Conservation (phyloP, 1,140 invertebrate species). For the Cyclina sinensis region DNA sequence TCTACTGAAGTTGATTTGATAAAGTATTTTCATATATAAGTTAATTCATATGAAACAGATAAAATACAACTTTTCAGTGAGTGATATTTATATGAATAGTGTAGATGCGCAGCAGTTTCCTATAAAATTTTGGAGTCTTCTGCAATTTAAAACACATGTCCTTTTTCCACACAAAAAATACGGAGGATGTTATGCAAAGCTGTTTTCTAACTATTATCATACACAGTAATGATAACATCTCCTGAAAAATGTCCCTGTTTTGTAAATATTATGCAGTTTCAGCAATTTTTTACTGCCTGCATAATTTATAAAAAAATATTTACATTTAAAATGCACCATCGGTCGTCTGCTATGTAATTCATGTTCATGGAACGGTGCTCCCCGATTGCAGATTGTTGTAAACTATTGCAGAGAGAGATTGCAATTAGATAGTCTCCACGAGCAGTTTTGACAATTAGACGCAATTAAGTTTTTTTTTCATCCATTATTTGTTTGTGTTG, state of each 20-base stretch:
- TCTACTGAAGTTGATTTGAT: too few relatives aligned
- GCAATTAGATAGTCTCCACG: neutral
- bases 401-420: neutral
- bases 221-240: neutral
- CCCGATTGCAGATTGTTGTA: neutral
- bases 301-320: neutral
- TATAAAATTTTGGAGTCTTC: neutral
- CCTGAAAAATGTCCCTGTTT: neutral
- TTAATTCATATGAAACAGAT: too few relatives aligned
- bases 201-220: neutral
- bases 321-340: neutral
- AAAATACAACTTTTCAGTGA: too few relatives aligned
- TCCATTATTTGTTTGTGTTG: neutral
- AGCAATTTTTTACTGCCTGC: neutral
- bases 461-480: neutral
- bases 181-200: neutral
- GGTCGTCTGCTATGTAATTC: neutral
- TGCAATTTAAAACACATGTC: conserved; percentile 6
- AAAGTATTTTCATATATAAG: too few relatives aligned
- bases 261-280: conserved; percentile 11
- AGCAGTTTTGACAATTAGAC: conserved; percentile 16
- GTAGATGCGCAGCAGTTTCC: neutral
- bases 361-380: neutral
- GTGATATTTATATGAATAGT: too few relatives aligned
- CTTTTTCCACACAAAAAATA: neutral